Percentiles rank a stretch among this genome's conserved stretches.
Evolutionary conservation across 2,888 invertebrate species (phyloP).

Genomic region (Byasa hedistus): DNA sequence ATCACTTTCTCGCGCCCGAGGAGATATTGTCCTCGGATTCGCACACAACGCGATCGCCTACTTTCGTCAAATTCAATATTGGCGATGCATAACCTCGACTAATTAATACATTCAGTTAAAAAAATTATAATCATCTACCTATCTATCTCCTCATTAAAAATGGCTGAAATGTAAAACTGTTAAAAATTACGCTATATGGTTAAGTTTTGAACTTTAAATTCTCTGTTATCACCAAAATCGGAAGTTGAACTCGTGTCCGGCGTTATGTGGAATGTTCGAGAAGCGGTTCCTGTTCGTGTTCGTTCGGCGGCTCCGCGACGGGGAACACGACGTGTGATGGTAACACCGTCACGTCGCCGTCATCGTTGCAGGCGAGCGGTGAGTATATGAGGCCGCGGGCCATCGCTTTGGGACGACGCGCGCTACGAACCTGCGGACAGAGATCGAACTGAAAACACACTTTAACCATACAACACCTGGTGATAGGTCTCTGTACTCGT

Average conservation of each 20-base stretch:
- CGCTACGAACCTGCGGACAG: constrained; percentile 32
- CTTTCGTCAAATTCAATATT: constrained; percentile 13
- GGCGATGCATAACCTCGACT: constrained; percentile 9
- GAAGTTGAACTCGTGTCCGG: constrained; percentile 28
- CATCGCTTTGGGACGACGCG: constrained; percentile 33
- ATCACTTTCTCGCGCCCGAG: constrained; percentile 15
- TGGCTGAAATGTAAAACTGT: not conserved
- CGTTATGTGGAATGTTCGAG: constrained; percentile 71
- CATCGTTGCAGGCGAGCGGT: constrained; percentile 63
- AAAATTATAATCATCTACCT: not conserved
- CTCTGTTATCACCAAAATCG: constrained; percentile 20
- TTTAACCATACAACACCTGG: not conserved
- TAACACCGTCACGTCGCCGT: constrained; percentile 59
- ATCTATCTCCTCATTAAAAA: not conserved
- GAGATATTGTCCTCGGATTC: constrained; percentile 20
- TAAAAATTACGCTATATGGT: not conserved
- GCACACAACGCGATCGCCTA: constrained; percentile 19
- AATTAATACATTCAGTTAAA: not conserved
- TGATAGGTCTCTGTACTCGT: no score
- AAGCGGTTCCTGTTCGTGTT: constrained; percentile 51
- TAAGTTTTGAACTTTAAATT: constrained; percentile 9
- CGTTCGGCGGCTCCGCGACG: constrained; percentile 36
- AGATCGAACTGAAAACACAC: not conserved
- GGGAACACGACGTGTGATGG: constrained; percentile 48
- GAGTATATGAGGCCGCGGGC: constrained; percentile 49